phyloP scores from a whole-genome alignment of 2,797 vertebrate genomes.

The Lycodopsis pacificus region DNA sequence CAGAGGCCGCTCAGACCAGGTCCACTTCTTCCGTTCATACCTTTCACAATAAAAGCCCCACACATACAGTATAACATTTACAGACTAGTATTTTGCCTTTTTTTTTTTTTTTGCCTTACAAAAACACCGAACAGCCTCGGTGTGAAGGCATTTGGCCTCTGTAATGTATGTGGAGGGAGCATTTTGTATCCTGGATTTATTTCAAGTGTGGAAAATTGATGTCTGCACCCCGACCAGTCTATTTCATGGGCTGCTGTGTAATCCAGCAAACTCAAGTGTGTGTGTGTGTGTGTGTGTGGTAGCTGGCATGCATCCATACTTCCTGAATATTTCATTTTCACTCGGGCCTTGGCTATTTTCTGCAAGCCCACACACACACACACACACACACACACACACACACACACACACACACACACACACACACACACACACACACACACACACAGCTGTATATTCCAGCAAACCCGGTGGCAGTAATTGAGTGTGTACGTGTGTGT shows the following conservation, averaged over 20 bases:
- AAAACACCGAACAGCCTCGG: too few relatives aligned
- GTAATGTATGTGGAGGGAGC: conserved; percentile 27
- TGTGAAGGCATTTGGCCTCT: neutral
- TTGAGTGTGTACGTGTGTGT: conserved; percentile 32
- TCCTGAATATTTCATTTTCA: conserved; percentile 59
- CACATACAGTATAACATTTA: too few relatives aligned
- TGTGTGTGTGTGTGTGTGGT: conserved; percentile 7
- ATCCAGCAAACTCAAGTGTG: conserved; percentile 16
- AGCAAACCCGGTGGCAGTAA: conserved; percentile 27
- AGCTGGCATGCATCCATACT: conserved; percentile 23
- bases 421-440: conserved; percentile 10
- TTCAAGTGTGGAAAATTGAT: conserved; percentile 52
- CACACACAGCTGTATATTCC: neutral
- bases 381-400: conserved; percentile 9
- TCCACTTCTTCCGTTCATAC: too few relatives aligned
- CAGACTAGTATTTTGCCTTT: too few relatives aligned
- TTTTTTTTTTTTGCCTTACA: too few relatives aligned
- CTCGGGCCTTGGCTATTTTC: conserved; percentile 38
- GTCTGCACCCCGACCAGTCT: conserved; percentile 28
- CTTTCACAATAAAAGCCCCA: too few relatives aligned
- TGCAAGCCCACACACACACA: conserved; percentile 17
- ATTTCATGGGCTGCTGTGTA: conserved; percentile 38
- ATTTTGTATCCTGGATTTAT: conserved; percentile 43
- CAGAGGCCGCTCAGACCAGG: too few relatives aligned
- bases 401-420: conserved; percentile 7